Conservation (phyloP, 2,797 vertebrate genomes). For the Spinus pinus region DNA sequence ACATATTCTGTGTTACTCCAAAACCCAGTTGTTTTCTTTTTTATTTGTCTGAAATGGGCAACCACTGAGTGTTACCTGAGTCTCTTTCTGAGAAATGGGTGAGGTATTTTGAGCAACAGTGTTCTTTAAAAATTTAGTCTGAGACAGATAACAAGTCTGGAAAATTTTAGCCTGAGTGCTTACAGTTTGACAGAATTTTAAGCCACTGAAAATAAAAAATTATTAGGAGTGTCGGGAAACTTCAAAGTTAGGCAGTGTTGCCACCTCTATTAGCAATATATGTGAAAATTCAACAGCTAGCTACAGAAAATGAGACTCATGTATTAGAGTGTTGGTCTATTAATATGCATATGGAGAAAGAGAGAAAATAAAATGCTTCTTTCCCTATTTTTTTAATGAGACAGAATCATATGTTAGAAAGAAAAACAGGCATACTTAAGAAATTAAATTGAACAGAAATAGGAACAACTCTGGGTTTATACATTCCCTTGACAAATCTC, state of each 20-base stretch:
- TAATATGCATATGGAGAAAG: background rate
- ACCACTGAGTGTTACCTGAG: background rate
- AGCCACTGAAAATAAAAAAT: background rate
- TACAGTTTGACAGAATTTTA: background rate
- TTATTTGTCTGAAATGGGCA: background rate
- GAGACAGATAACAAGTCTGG: background rate
- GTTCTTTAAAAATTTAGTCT: background rate
- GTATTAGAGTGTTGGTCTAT: background rate
- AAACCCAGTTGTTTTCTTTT: background rate
- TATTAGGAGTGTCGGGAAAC: background rate
- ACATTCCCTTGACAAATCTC: constrained; percentile 47
- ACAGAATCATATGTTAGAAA: constrained; percentile 32
- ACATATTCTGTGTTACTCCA: background rate
- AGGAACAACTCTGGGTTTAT: constrained; percentile 26
- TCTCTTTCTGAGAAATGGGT: background rate
- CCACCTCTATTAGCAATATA: background rate
- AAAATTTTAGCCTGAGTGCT: background rate
- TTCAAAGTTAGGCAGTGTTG: background rate
- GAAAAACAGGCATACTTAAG: constrained; percentile 47
- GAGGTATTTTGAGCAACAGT: background rate
- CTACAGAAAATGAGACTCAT: background rate
- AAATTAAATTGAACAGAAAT: constrained; percentile 61
- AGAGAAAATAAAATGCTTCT: constrained; percentile 25
- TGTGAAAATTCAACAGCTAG: constrained; percentile 11
- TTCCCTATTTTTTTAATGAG: constrained; percentile 51